Evolutionary conservation across 2,113 vertebrate genomes (phyloP).

Genomic region (Turnix velox): DNA sequence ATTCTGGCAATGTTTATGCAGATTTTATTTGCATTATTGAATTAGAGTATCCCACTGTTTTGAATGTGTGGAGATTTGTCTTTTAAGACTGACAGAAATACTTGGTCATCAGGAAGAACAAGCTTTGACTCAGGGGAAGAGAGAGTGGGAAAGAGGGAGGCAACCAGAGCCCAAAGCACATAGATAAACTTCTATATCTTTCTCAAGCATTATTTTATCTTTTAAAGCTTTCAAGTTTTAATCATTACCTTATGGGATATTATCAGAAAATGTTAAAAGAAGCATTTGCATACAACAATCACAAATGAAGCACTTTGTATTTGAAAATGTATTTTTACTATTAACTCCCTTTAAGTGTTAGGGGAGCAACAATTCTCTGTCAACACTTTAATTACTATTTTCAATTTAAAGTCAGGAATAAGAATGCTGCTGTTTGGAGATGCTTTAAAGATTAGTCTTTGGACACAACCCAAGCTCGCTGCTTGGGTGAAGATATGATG

Average conservation of each 20-base stretch:
- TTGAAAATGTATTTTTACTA: slow-evolving; percentile 7
- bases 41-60: not conserved
- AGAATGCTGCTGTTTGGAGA: not conserved
- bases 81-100: slow-evolving; percentile 18
- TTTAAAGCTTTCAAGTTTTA: slow-evolving; percentile 64
- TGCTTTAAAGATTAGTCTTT: not conserved
- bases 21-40: not conserved
- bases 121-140: not conserved
- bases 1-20: not conserved
- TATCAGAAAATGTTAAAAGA: slow-evolving; percentile 37
- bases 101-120: not conserved
- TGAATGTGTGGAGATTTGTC: not conserved
- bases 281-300: slow-evolving; percentile 32
- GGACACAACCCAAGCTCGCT: not conserved
- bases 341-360: slow-evolving; percentile 22
- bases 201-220: not conserved
- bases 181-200: slow-evolving; percentile 34
- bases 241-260: slow-evolving; percentile 47
- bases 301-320: slow-evolving; percentile 21
- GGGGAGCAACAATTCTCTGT: not conserved
- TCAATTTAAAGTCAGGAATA: not conserved
- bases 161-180: slow-evolving; percentile 16
- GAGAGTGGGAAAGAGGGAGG: not conserved
- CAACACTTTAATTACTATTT: slow-evolving; percentile 13
- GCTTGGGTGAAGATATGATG: not conserved